phyloP scores from a whole-genome alignment of 2,113 vertebrate species.

The Nanorana parkeri region DNA sequence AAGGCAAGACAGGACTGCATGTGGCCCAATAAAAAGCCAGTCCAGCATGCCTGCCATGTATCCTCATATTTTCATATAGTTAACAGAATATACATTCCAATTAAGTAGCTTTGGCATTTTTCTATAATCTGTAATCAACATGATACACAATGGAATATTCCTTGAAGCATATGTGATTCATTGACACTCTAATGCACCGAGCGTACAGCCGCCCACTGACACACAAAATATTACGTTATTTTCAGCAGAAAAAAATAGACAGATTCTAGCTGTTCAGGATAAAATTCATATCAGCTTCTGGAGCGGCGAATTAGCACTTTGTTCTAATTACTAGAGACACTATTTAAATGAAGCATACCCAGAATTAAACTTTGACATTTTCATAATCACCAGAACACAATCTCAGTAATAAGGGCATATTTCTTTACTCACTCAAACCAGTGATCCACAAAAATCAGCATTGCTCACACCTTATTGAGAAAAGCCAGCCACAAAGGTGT shows the following conservation, averaged over 20 bases:
- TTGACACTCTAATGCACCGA: neutral
- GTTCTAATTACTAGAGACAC: constrained; percentile 55
- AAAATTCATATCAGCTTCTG: neutral
- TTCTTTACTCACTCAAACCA: constrained; percentile 52
- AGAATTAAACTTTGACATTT: constrained; percentile 59
- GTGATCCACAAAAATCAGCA: constrained; percentile 53
- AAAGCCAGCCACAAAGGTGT: constrained; percentile 18
- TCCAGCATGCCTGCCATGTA: too few relatives aligned
- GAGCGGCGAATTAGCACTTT: constrained; percentile 47
- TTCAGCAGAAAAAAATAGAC: constrained; percentile 24
- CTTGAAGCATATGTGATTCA: neutral
- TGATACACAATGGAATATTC: neutral
- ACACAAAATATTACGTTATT: constrained; percentile 26
- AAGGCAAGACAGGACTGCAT: too few relatives aligned
- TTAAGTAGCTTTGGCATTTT: too few relatives aligned
- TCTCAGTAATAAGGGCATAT: constrained; percentile 53
- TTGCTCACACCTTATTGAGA: constrained; percentile 55
- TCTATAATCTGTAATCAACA: too few relatives aligned
- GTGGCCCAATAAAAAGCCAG: too few relatives aligned
- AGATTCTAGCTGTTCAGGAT: constrained; percentile 3
- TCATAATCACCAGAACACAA: constrained; percentile 56
- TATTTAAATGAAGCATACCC: constrained; percentile 56
- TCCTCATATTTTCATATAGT: too few relatives aligned
- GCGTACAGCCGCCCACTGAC: neutral
- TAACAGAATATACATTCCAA: too few relatives aligned